These are phyloP conservation scores for Copsychus sechellarum DNA, from an alignment of 2,113 vertebrate species.

Conservation along the genomic window DNA sequence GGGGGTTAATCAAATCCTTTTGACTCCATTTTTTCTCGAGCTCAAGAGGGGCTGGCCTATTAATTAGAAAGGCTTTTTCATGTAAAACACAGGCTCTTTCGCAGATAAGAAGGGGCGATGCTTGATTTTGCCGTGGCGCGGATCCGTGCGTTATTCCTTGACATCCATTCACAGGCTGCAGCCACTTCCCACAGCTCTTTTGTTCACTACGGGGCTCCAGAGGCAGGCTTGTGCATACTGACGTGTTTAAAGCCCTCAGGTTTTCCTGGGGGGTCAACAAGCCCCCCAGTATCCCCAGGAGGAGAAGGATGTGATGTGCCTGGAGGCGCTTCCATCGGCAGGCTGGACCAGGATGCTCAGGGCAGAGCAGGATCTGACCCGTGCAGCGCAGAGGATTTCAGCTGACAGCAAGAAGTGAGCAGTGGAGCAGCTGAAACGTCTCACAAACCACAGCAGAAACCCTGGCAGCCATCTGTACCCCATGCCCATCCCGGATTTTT, in stretches of 20 bases:
- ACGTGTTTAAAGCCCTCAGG: neutral
- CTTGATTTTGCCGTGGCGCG: neutral
- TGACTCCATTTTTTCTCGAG: constrained; percentile 34
- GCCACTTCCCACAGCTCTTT: constrained; percentile 27
- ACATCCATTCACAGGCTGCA: constrained; percentile 14
- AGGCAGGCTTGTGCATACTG: neutral
- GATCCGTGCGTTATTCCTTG: neutral
- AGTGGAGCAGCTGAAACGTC: constrained; percentile 56
- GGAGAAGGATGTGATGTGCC: neutral
- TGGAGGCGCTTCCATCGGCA: neutral
- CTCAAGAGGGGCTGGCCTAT: constrained; percentile 41
- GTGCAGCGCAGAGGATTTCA: neutral
- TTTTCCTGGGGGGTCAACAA: neutral
- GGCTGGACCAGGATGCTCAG: neutral
- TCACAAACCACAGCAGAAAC: constrained; percentile 46
- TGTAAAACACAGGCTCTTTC: constrained; percentile 28
- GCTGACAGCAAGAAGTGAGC: constrained; percentile 67
- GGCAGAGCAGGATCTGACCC: neutral
- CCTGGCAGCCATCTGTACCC: constrained; percentile 63
- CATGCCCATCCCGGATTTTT: neutral
- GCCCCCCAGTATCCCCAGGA: neutral
- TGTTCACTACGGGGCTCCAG: neutral
- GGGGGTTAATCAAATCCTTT: constrained; percentile 53
- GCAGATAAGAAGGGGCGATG: constrained; percentile 26
- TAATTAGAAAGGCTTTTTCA: constrained; percentile 61